Conservation (phyloP, 2,888 invertebrate species). For the Cataglyphis albicans region DNA sequence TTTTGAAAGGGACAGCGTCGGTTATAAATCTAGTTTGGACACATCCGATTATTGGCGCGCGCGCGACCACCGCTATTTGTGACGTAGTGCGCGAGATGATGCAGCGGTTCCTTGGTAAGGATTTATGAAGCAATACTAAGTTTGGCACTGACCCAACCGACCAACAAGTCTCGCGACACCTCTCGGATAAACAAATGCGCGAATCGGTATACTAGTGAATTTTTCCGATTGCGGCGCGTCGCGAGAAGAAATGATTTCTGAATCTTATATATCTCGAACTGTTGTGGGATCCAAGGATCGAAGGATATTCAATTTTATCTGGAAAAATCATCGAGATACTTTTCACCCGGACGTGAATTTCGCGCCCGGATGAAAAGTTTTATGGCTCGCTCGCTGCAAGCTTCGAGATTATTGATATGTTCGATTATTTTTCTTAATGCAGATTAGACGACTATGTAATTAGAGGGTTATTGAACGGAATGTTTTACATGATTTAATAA, state of each 20-base stretch:
- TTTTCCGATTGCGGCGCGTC: slow-evolving; percentile 42
- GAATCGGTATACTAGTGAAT: slow-evolving; percentile 46
- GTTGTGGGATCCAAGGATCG: slow-evolving; percentile 29
- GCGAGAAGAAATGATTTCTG: slow-evolving; percentile 67
- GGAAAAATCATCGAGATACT: slow-evolving; percentile 25
- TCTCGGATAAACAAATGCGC: slow-evolving; percentile 79
- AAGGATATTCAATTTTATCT: slow-evolving; percentile 29
- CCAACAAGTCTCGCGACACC: slow-evolving; percentile 77
- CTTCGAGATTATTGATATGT: slow-evolving; percentile 8
- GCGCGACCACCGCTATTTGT: slow-evolving; percentile 77
- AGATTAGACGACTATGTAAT: not conserved
- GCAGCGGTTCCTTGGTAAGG: slow-evolving; percentile 78
- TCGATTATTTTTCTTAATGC: not conserved
- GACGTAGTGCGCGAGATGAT: slow-evolving; percentile 81
- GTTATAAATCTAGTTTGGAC: slow-evolving; percentile 78
- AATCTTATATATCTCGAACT: slow-evolving; percentile 14
- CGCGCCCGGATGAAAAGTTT: not conserved
- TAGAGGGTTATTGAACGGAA: not conserved
- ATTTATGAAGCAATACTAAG: slow-evolving; percentile 84
- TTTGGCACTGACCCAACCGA: slow-evolving; percentile 81
- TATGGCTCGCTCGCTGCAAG: not conserved
- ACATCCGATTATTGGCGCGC: slow-evolving; percentile 81
- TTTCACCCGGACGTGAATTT: not conserved
- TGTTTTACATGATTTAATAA: not conserved
- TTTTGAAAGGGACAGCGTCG: slow-evolving; percentile 36